Evolutionary conservation across 2,888 invertebrate genomes (phyloP).

Genomic region (Rhorus exstirpatorius): DNA sequence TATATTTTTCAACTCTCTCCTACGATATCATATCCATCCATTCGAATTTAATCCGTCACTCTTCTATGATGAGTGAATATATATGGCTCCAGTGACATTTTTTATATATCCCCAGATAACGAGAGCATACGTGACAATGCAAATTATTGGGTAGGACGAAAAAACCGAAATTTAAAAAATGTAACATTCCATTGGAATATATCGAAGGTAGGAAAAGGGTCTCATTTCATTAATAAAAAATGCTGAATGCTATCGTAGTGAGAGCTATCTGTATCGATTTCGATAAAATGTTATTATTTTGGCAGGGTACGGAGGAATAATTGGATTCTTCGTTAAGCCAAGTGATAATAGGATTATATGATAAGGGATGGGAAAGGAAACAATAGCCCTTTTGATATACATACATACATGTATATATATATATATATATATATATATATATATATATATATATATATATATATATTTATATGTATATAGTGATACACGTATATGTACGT

Average conservation of each 20-base stretch:
- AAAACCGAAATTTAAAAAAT: not conserved
- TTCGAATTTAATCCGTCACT: too few relatives aligned
- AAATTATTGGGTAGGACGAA: not conserved
- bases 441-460: constrained; percentile 32
- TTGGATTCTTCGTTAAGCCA: constrained; percentile 77
- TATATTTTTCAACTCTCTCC: too few relatives aligned
- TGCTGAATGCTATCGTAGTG: not conserved
- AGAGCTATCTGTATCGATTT: constrained; percentile 45
- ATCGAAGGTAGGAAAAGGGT: too few relatives aligned
- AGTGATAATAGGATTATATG: constrained; percentile 81
- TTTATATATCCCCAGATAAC: too few relatives aligned
- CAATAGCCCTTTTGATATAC: constrained; percentile 27
- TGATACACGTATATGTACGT: constrained; percentile 18
- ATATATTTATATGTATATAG: not conserved
- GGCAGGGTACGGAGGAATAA: constrained; percentile 73
- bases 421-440: constrained; percentile 17
- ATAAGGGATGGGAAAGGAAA: constrained; percentile 71
- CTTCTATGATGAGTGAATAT: too few relatives aligned
- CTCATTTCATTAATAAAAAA: not conserved
- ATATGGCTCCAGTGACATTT: too few relatives aligned
- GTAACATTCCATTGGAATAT: not conserved
- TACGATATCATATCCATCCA: too few relatives aligned
- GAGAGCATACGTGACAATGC: not conserved
- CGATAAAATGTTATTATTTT: constrained; percentile 76
- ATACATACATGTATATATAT: too few relatives aligned